phyloP scores from a whole-genome alignment of 2,888 invertebrate genomes.

The Aphodius sticticus region DNA sequence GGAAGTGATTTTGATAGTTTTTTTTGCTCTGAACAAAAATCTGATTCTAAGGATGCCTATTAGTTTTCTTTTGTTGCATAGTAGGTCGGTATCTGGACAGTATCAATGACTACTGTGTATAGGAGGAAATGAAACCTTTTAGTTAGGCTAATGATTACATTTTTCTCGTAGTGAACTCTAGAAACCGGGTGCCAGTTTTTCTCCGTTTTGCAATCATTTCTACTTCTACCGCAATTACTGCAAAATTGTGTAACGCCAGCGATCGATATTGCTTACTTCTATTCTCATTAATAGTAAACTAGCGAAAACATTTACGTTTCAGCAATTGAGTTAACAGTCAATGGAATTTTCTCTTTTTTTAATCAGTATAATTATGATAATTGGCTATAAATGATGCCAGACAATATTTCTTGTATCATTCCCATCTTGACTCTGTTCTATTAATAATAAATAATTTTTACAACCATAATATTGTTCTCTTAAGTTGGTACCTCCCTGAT shows the following conservation, averaged over 20 bases:
- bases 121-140: not conserved
- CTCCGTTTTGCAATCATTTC: not conserved
- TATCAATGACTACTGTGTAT: not conserved
- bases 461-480: not conserved
- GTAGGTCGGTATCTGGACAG: no score
- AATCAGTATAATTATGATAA: not conserved
- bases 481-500: not conserved
- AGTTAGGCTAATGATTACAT: not conserved
- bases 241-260: not conserved
- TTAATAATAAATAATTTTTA: not conserved
- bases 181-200: not conserved
- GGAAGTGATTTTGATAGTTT: no score
- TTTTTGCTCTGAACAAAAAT: no score
- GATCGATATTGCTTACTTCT: not conserved
- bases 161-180: not conserved
- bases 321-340: not conserved
- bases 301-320: not conserved
- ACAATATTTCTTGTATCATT: not conserved
- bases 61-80: no score
- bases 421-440: not conserved
- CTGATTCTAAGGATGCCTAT: no score
- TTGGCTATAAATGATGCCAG: not conserved
- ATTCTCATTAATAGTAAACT: not conserved
- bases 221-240: not conserved
- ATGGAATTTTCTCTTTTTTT: not conserved